Evolutionary conservation across 2,888 invertebrate genomes (phyloP).

Genomic region (Corbicula japonica): DNA sequence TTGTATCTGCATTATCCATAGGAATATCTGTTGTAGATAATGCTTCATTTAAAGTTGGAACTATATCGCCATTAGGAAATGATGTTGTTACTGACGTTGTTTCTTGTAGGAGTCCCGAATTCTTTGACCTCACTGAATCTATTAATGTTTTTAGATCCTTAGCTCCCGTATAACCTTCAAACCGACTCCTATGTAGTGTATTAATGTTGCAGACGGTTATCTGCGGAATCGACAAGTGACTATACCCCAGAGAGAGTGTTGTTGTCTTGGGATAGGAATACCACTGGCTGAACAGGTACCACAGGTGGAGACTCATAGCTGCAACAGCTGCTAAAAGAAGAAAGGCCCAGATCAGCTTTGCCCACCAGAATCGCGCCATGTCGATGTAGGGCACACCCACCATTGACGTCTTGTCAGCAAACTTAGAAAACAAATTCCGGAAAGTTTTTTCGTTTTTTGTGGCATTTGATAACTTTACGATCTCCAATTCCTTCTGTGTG

Average conservation of each 20-base stretch:
- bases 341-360: constrained; percentile 64
- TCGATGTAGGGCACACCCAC: constrained; percentile 73
- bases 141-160: constrained; percentile 29
- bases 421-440: constrained; percentile 56
- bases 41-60: no score
- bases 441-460: constrained; percentile 67
- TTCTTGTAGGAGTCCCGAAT: no score
- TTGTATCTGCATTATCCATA: no score
- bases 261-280: constrained; percentile 63
- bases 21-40: no score
- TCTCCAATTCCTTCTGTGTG: no score
- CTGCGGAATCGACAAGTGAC: constrained; percentile 50
- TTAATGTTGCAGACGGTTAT: constrained; percentile 67
- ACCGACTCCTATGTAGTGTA: constrained; percentile 26
- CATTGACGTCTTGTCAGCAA: constrained; percentile 75
- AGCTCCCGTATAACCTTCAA: constrained; percentile 18
- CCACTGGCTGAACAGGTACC: constrained; percentile 61
- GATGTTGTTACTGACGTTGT: no score
- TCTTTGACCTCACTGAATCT: constrained; percentile 35
- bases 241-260: constrained; percentile 52
- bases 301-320: constrained; percentile 66
- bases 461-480: no score
- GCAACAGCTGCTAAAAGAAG: constrained; percentile 59
- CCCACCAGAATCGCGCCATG: constrained; percentile 54
- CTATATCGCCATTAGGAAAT: no score